phyloP scores from a whole-genome alignment of 2,888 invertebrate species.

The Proisotoma minuta region DNA sequence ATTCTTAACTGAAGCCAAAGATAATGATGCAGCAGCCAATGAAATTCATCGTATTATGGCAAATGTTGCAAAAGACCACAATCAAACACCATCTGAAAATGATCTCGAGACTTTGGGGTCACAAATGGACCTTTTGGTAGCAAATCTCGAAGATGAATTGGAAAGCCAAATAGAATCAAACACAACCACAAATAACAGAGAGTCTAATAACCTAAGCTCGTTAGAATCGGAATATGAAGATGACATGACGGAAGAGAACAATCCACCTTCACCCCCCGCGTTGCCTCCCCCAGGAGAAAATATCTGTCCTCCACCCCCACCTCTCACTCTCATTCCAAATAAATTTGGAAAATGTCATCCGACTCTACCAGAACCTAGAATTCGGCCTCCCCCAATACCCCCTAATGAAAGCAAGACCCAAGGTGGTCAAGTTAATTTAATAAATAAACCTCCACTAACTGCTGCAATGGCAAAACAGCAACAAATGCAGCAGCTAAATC shows the following conservation, averaged over 20 bases:
- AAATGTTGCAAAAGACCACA: not conserved
- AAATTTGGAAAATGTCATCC: conserved; percentile 50
- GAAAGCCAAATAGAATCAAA: conserved; percentile 52
- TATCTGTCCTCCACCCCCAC: not conserved
- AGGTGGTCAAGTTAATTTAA: not conserved
- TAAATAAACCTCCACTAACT: not conserved
- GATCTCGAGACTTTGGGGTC: conserved; percentile 77
- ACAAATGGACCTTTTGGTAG: conserved; percentile 75
- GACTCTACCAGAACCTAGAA: conserved; percentile 71
- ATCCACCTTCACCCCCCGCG: conserved; percentile 49
- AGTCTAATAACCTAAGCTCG: not conserved
- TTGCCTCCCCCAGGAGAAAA: not conserved
- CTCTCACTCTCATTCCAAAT: not conserved
- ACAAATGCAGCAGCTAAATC: not conserved
- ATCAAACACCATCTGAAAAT: conserved; percentile 49
- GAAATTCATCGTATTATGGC: not conserved
- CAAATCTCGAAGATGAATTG: conserved; percentile 71
- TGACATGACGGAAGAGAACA: conserved; percentile 57
- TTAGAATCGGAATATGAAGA: conserved; percentile 7
- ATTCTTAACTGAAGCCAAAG: conserved; percentile 71
- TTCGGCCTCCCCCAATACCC: conserved; percentile 67
- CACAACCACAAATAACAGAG: not conserved
- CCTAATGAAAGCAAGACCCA: conserved; percentile 1
- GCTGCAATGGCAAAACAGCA: conserved; percentile 12
- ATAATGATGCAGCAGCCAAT: not conserved